Base-by-base conservation (phyloP, 1,140 invertebrate species). In the Archivesica marissinica region DNA sequence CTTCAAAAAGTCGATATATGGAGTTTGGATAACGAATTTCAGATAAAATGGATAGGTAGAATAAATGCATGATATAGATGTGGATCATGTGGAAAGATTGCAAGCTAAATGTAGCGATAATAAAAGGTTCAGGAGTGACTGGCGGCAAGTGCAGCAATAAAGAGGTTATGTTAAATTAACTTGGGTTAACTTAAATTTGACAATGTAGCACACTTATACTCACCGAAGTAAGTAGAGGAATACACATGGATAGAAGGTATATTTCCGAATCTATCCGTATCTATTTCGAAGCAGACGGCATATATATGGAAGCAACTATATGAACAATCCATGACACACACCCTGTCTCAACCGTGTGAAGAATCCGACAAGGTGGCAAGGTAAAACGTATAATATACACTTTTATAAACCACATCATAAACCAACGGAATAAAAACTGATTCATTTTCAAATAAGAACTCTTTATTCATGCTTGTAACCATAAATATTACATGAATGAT, bases 161-260 rank as follows among this genome's bases (percentile, higher is more conserved):
- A 90, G 98, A 87, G 92, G 97, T 98, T 91, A 98, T 38, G 98
- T 44, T 97, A 98, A 90, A 96, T 97, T 94, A 98, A 88, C 97
- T 98, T 61, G 92, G 93, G 97, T 93, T 97, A 98, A 80, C 23
- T 33, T 56, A 79, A 86, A 86, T 75, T 74, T 79, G 85, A 75
- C 77, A 79, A 86, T 86, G 80, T 83, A 83, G 80, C 80, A 83
- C 80, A 75, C 80, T 56, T 17, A 61, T 83, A 83, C 80, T 83
- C 64, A 83, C 80, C 80, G 68, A 74, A 72, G 56, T 81, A 78
- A 78, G 76, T 78, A 50, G 75, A 59, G 66, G 76, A 64, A 78
- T 28, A 78, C 39, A 64, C 68, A 44, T 50, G 20, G 68, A 47
- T 28, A 47, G 68, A 72, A 41, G 68, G 41, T 30, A 50, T 72